Base-by-base conservation (phyloP, 1,140 invertebrate species). In the Trachymyrmex cornetzi region DNA sequence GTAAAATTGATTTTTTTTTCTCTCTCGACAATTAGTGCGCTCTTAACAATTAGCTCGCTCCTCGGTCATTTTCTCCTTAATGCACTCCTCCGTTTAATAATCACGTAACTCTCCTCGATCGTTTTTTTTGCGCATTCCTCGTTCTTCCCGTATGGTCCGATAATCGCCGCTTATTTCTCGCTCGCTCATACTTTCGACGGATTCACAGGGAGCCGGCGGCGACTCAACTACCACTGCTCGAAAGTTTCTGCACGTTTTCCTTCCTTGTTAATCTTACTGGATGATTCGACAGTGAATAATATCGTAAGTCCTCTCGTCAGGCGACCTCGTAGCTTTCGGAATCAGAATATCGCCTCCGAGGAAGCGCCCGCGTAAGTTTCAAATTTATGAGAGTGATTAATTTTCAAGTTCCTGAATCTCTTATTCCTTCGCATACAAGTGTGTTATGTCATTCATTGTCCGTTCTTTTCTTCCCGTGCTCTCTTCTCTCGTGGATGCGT, bases 321-420 rank as follows among this genome's bases (percentile, higher is more conserved):
- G 27, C 9, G n/a, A 34, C 7, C 27, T 48, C 69, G 27, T 24
- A n/a, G 24, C 38, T 82, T 72, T 61, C 50, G 4, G 38, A 74
- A 82, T 72, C 66, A 12, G 38, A 48, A 82, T 61, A 84, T 84
- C 55, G 69, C 80, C 27, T 34, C 55, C 55, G 69, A 75, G 19
- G 80, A 84, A 75, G 69, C 69, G 55, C 22, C n/a, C 55, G 66
- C 79, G 38, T 59, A 48, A 84, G 80, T 75, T 84, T 61, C 55
- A 22, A 61, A 84, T 84, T 84, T 84, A 84, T 74, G 69, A 50
- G 69, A 61, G 80, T 63, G 38, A 84, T 84, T 84, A 84, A 84
- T 84, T 63, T 50, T 61, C 80, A 12, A 82, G 69, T n/a, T n/a
- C n/a, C 30, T 55, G 38, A 1, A 61, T 14, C 53, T 59, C 80